Conservation (phyloP, 1,140 invertebrate species). For the Meteorus sp. region DNA sequence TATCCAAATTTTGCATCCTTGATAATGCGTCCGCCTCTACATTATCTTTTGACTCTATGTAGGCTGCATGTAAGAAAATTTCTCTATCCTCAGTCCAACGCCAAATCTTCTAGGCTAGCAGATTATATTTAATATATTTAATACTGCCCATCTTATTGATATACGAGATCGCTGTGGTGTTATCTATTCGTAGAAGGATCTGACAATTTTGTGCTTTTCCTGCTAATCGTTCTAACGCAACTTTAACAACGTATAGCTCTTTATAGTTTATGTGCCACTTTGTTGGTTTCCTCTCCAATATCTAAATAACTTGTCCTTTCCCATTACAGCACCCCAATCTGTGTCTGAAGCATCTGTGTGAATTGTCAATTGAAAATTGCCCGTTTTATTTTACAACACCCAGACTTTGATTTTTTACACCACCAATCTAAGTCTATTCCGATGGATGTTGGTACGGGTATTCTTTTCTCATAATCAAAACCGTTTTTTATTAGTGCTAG, state of each 20-base stretch:
- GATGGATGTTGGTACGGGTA: background rate
- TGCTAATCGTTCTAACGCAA: background rate
- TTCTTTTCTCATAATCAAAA: background rate
- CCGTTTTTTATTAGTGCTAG: background rate
- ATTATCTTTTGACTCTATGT: conserved; percentile 1
- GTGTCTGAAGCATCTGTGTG: background rate
- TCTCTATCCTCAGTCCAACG: background rate
- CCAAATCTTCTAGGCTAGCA: background rate
- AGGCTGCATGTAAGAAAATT: background rate
- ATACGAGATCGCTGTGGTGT: background rate
- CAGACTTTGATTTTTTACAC: background rate
- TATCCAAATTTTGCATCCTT: conserved; percentile 1
- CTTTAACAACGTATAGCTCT: background rate
- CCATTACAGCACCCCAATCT: background rate
- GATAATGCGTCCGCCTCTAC: background rate
- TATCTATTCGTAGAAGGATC: background rate
- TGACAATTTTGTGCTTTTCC: background rate
- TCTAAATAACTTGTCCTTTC: background rate
- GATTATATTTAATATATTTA: background rate
- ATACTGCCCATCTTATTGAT: background rate
- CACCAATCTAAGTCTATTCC: background rate
- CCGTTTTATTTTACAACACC: background rate
- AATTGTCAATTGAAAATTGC: background rate
- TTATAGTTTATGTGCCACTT: background rate
- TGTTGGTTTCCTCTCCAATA: background rate